Conservation (phyloP, 1,140 invertebrate species). For the Idris sp. region DNA sequence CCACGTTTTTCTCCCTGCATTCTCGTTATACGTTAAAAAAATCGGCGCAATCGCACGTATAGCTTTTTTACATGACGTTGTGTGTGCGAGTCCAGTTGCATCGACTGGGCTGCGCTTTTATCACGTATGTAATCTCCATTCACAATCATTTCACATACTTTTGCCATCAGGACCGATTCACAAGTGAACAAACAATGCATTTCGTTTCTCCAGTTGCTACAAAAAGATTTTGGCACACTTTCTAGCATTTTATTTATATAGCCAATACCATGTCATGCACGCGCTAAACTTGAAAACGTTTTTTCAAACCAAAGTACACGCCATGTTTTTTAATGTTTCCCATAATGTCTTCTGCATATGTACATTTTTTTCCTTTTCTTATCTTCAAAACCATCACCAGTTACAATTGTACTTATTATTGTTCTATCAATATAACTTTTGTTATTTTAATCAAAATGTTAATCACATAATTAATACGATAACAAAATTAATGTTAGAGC, state of each 20-base stretch:
- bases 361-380: too few relatives aligned
- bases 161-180: constrained; percentile 76
- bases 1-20: constrained; percentile 63
- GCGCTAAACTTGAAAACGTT: constrained; percentile 25
- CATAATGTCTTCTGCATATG: too few relatives aligned
- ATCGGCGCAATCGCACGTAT: constrained; percentile 66
- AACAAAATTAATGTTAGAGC: constrained; percentile 33
- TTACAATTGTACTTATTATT: too few relatives aligned
- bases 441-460: too few relatives aligned
- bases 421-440: too few relatives aligned
- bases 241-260: constrained; percentile 45
- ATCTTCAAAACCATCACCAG: too few relatives aligned
- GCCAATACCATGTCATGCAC: constrained; percentile 22
- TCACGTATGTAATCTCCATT: constrained; percentile 76
- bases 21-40: constrained; percentile 71
- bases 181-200: constrained; percentile 75
- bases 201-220: constrained; percentile 68
- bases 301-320: constrained; percentile 25
- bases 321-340: constrained; percentile 38
- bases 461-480: constrained; percentile 27
- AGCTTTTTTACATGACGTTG: constrained; percentile 42
- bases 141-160: constrained; percentile 78
- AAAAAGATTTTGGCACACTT: constrained; percentile 74
- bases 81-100: constrained; percentile 48
- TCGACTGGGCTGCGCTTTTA: constrained; percentile 63